Percentiles rank a stretch among this genome's conserved stretches.
Conservation (phyloP, 2,113 vertebrate genomes). For the Manacus vitellinus region DNA sequence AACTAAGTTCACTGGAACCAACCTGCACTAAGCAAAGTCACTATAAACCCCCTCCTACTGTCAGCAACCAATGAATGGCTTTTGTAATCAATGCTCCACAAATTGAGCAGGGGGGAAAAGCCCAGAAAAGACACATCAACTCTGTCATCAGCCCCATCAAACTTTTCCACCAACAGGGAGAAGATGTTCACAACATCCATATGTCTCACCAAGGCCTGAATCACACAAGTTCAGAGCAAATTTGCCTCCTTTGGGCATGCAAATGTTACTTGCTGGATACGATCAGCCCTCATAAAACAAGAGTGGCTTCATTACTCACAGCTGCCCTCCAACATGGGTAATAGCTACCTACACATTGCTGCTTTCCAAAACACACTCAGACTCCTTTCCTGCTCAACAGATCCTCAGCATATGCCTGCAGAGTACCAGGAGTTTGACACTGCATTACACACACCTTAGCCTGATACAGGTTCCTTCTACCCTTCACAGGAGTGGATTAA, state of each 20-base stretch:
- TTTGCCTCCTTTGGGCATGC: not conserved
- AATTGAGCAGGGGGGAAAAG: fast-evolving
- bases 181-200: not conserved
- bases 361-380: not conserved
- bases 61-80: not conserved
- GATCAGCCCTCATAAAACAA: not conserved
- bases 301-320: not conserved
- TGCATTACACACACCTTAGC: not conserved
- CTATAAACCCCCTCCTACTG: not conserved
- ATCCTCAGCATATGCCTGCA: not conserved
- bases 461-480: not conserved
- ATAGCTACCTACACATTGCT: not conserved
- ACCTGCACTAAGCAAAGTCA: not conserved
- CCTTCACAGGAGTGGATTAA: not conserved
- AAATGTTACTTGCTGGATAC: not conserved
- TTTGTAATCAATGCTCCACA: not conserved
- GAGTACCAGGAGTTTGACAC: not conserved
- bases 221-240: fast-evolving
- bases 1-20: not conserved
- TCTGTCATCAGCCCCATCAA: not conserved
- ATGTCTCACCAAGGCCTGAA: not conserved
- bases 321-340: not conserved
- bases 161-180: not conserved
- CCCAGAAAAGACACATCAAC: not conserved
- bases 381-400: not conserved